These are phyloP conservation scores for Poeciliopsis prolifica DNA, from an alignment of 2,113 vertebrate genomes.

Conservation along the genomic window DNA sequence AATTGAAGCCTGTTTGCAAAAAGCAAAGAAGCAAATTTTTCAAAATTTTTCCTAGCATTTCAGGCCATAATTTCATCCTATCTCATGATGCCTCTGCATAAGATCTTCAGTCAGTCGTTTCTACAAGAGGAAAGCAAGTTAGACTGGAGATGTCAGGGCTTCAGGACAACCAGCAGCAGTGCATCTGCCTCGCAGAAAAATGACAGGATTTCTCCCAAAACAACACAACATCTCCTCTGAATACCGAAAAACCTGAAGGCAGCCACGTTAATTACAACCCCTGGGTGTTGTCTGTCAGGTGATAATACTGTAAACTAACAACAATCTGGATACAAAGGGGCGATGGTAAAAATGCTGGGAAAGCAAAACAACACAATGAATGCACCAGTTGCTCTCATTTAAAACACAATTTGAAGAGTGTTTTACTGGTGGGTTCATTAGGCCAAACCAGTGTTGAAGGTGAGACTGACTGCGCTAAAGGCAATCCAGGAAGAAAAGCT, in stretches of 20 bases:
- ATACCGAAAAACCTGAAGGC: neutral
- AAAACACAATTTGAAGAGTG: neutral
- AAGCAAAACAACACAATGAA: neutral
- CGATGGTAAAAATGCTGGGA: neutral
- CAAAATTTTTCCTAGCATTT: neutral
- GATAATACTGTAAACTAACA: neutral
- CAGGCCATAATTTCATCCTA: neutral
- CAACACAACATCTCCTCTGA: neutral
- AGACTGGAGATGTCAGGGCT: neutral
- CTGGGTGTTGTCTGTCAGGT: neutral
- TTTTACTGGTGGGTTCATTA: neutral
- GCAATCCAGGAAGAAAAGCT: too few species aligned
- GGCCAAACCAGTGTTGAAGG: neutral
- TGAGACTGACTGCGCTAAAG: too few species aligned
- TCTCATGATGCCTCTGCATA: neutral
- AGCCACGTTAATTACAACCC: neutral
- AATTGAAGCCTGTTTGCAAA: too few species aligned
- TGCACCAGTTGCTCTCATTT: neutral
- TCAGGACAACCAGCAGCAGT: neutral
- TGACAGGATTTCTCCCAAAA: neutral
- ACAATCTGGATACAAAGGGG: neutral
- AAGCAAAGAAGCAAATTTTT: neutral
- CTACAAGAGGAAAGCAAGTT: neutral
- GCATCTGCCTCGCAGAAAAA: neutral
- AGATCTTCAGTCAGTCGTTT: neutral